These are phyloP conservation scores for Mactromeris polynyma DNA, from an alignment of 2,888 invertebrate species.

Conservation along the genomic window DNA sequence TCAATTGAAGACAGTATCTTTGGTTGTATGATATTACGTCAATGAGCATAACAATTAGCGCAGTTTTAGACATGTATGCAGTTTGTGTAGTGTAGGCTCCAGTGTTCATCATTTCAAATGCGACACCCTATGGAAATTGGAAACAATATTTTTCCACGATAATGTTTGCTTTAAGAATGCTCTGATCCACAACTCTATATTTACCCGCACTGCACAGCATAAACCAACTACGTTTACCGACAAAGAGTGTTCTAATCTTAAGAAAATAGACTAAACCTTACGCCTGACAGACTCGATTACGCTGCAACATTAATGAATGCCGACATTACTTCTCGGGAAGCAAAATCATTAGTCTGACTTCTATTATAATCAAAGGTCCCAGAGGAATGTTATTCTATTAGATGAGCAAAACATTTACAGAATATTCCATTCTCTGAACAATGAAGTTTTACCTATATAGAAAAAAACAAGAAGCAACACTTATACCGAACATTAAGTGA, in stretches of 20 bases:
- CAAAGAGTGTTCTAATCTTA: background rate
- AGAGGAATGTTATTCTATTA: background rate
- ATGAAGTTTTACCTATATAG: background rate
- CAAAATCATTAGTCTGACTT: background rate
- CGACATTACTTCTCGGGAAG: background rate
- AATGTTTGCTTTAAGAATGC: no score
- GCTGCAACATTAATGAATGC: background rate
- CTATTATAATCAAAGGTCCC: background rate
- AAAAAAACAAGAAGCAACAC: background rate
- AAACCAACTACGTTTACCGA: background rate
- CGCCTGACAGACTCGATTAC: slow-evolving; percentile 2
- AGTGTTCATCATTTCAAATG: no score
- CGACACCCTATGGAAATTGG: no score
- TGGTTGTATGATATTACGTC: no score
- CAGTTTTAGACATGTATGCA: no score
- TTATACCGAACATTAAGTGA: background rate
- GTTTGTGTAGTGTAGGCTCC: no score
- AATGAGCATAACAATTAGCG: no score
- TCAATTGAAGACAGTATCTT: no score
- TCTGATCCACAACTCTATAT: background rate
- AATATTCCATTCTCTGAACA: background rate
- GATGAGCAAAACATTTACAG: background rate
- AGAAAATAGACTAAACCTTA: background rate
- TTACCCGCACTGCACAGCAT: background rate
- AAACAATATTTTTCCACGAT: no score